Conservation (phyloP, 2,888 invertebrate species). For the Drosophila subsilvestris region DNA sequence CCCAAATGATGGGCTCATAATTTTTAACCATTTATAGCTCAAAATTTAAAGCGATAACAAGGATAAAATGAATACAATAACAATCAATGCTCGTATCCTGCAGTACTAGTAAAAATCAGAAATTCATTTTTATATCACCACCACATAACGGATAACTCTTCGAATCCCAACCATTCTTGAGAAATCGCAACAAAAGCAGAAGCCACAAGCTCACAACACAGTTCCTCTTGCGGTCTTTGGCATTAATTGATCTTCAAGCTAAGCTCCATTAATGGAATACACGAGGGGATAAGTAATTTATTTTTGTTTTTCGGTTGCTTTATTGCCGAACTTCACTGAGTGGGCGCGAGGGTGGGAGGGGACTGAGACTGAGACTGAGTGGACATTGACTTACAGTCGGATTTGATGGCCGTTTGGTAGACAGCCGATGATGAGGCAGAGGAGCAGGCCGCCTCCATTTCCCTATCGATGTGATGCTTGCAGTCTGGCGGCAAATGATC, state of each 20-base stretch:
- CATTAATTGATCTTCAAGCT: background rate
- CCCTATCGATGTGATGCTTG: slow-evolving; percentile 59
- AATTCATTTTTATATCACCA: no score
- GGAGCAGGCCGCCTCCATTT: slow-evolving; percentile 34
- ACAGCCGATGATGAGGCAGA: slow-evolving; percentile 33
- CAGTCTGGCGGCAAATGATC: slow-evolving; percentile 61
- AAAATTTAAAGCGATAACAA: no score
- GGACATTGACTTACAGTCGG: background rate
- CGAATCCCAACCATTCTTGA: no score
- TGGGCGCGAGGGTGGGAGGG: background rate
- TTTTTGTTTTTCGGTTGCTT: background rate
- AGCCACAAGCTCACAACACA: no score
- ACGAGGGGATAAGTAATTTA: background rate
- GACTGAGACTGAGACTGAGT: background rate
- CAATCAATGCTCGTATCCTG: no score
- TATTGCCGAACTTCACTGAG: background rate
- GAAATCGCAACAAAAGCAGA: no score
- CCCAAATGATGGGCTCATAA: no score
- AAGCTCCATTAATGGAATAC: background rate
- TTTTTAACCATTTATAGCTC: no score
- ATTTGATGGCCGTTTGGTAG: background rate
- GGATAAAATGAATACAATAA: no score
- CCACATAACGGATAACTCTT: no score
- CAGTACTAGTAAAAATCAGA: no score
- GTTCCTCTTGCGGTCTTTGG: no score